These are phyloP conservation scores for Speoplatyrhinus poulsoni DNA, from an alignment of 2,113 vertebrate species.

Conservation along the genomic window DNA sequence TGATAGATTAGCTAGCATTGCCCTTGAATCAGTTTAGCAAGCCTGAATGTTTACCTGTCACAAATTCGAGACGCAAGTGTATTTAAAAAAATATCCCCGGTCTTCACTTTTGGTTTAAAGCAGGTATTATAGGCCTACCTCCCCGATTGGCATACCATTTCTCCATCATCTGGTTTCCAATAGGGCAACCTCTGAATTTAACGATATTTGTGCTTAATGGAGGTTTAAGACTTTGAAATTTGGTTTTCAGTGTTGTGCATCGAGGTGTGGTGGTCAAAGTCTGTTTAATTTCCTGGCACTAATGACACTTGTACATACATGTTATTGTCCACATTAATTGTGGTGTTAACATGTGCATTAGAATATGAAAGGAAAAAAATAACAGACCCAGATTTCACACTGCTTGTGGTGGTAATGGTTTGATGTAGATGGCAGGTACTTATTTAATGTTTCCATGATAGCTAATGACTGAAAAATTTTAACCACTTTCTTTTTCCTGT, in stretches of 20 bases:
- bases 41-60: background rate
- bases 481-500: slow-evolving; percentile 37
- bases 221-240: slow-evolving; percentile 40
- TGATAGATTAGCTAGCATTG: background rate
- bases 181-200: background rate
- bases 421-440: slow-evolving; percentile 32
- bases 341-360: slow-evolving; percentile 4
- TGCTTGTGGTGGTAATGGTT: slow-evolving; percentile 4
- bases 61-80: background rate
- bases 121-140: no score
- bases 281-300: slow-evolving; percentile 12
- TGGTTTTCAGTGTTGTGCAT: slow-evolving; percentile 41
- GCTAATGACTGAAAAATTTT: slow-evolving; percentile 45
- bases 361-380: background rate
- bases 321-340: slow-evolving; percentile 25
- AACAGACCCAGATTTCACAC: background rate
- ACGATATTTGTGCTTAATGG: background rate
- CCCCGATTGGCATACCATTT: no score
- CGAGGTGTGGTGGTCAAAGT: slow-evolving; percentile 58
- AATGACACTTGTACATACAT: slow-evolving; percentile 18
- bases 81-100: no score
- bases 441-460: slow-evolving; percentile 56
- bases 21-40: background rate
- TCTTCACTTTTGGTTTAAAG: no score
- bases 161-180: background rate